Conservation (phyloP, 2,797 vertebrate species). For the Ptychadena robeensis region DNA sequence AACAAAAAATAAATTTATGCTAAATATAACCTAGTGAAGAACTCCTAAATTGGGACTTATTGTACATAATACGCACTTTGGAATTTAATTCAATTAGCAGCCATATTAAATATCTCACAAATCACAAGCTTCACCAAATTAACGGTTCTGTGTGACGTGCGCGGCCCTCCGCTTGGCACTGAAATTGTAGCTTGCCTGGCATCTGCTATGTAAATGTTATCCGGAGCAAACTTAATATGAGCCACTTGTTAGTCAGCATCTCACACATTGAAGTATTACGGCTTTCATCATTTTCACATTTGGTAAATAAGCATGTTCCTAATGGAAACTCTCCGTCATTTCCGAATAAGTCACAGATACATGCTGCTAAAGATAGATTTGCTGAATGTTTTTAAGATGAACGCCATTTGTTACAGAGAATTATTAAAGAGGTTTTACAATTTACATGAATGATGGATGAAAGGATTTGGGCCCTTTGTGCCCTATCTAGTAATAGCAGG, state of each 20-base stretch:
- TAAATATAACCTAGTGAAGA: constrained; percentile 45
- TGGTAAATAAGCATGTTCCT: background rate
- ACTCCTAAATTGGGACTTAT: constrained; percentile 45
- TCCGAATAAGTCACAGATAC: constrained; percentile 10
- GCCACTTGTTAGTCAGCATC: constrained; percentile 7
- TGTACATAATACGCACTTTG: constrained; percentile 50
- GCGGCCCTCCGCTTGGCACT: constrained; percentile 36
- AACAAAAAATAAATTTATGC: constrained; percentile 6
- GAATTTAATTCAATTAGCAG: constrained; percentile 55
- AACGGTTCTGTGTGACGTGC: constrained; percentile 49
- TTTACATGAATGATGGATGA: too few relatives aligned
- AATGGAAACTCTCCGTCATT: background rate
- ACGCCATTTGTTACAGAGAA: background rate
- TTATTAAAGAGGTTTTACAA: too few relatives aligned
- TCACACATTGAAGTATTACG: constrained; percentile 19
- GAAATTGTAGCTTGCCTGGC: constrained; percentile 33
- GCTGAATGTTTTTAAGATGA: background rate
- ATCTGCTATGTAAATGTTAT: constrained; percentile 49
- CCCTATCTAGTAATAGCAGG: too few relatives aligned
- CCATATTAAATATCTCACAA: constrained; percentile 59
- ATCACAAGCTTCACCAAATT: constrained; percentile 58
- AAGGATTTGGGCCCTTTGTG: too few relatives aligned
- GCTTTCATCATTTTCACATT: background rate
- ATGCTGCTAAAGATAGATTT: background rate
- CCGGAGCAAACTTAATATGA: constrained; percentile 28